A percentile compares a stretch with the other conserved stretches of the same genome.
Evolutionary conservation across 1,140 invertebrate species (phyloP).

Genomic region (Drosophila tristis): DNA sequence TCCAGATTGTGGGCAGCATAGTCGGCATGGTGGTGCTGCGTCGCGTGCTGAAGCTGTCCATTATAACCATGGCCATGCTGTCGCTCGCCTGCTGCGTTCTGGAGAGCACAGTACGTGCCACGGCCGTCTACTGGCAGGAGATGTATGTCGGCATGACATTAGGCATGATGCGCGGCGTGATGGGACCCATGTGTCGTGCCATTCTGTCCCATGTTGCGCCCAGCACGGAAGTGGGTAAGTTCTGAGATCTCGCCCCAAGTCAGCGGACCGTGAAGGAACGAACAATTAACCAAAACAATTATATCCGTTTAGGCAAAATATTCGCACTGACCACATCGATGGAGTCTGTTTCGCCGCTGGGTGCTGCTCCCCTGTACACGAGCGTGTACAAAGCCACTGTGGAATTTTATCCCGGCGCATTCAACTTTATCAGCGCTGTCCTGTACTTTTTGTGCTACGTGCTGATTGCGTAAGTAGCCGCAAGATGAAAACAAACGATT

Average conservation of each 20-base stretch:
- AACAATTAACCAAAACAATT: conserved; percentile 1
- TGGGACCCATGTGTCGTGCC: conserved; percentile 87
- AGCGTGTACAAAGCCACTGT: conserved; percentile 87
- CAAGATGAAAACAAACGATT: not conserved
- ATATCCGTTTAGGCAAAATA: conserved; percentile 85
- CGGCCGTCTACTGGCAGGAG: conserved; percentile 87
- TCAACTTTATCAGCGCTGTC: conserved; percentile 85
- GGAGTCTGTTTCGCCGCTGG: conserved; percentile 87
- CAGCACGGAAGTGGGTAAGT: conserved; percentile 87
- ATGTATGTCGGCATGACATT: conserved; percentile 86
- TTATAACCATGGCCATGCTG: conserved; percentile 69
- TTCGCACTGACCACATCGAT: conserved; percentile 87
- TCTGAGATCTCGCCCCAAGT: not conserved
- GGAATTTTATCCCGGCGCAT: conserved; percentile 85
- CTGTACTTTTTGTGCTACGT: conserved; percentile 76
- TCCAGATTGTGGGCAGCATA: conserved; percentile 85
- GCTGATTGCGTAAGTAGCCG: conserved; percentile 85
- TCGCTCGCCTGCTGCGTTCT: conserved; percentile 78
- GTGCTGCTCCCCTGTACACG: conserved; percentile 87
- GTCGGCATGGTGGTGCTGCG: conserved; percentile 85
- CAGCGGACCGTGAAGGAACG: not conserved
- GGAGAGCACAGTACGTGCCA: conserved; percentile 85
- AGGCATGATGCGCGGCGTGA: conserved; percentile 86
- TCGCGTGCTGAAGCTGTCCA: conserved; percentile 78
- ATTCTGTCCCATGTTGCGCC: conserved; percentile 88